Conservation (phyloP, 2,888 invertebrate genomes). For the Acleris laterana region DNA sequence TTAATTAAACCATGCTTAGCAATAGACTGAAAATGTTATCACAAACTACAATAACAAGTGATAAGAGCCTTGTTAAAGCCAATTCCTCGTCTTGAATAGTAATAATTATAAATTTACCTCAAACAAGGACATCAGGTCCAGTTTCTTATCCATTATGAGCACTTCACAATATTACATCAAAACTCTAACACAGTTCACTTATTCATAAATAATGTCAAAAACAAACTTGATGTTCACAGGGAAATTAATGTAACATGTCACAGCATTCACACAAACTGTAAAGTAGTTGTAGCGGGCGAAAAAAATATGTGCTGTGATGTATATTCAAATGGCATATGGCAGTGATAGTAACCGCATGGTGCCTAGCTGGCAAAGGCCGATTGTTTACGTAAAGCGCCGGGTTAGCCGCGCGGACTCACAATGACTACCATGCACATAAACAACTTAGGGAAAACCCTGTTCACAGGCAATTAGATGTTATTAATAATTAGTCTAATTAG, state of each 20-base stretch:
- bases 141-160: conserved; percentile 77
- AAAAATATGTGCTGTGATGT: conserved; percentile 44
- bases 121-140: conserved; percentile 78
- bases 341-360: conserved; percentile 75
- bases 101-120: conserved; percentile 65
- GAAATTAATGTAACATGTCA: conserved; percentile 49
- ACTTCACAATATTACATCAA: conserved; percentile 58
- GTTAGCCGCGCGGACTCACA: conserved; percentile 48
- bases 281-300: conserved; percentile 40
- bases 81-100: neutral
- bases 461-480: conserved; percentile 46
- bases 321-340: conserved; percentile 71
- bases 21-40: conserved; percentile 14
- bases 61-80: neutral
- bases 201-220: conserved; percentile 44
- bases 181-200: conserved; percentile 60
- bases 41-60: conserved; percentile 17
- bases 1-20: conserved; percentile 8
- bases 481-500: conserved; percentile 50
- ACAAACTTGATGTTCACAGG: conserved; percentile 46
- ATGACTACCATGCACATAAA: conserved; percentile 48
- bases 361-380: conserved; percentile 74
- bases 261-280: conserved; percentile 46
- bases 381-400: conserved; percentile 66
- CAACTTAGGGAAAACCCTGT: conserved; percentile 57